A percentile compares a stretch with the other conserved stretches of the same genome.
phyloP scores from a whole-genome alignment of 2,113 vertebrate genomes.

The Syngnathus typhle region DNA sequence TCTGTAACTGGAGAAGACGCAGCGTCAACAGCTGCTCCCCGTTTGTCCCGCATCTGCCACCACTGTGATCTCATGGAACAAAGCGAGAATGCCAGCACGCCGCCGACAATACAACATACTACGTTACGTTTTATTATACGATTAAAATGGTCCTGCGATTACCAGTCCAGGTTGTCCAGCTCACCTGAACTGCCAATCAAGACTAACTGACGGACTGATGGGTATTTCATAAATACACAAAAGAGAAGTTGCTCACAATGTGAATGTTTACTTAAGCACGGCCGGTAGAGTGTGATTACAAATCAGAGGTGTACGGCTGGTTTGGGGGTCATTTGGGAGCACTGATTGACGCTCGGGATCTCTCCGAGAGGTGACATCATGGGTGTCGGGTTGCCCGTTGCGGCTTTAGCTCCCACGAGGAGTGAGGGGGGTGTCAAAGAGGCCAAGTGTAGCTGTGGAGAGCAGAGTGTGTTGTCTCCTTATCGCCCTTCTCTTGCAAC shows the following conservation, averaged over 20 bases:
- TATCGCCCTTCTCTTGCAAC: background rate
- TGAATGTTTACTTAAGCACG: background rate
- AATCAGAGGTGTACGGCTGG: background rate
- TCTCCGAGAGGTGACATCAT: background rate
- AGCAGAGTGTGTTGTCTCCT: background rate
- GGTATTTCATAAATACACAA: too few species aligned
- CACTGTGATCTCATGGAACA: conserved; percentile 68
- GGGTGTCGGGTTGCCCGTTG: background rate
- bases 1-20: conserved; percentile 63
- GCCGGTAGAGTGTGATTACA: background rate
- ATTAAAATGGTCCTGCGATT: background rate
- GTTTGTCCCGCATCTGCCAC: conserved; percentile 68
- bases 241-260: background rate
- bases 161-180: background rate
- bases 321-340: background rate
- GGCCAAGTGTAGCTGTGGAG: background rate
- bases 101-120: conserved; percentile 14
- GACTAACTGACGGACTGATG: too few species aligned
- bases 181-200: background rate
- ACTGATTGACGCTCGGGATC: background rate
- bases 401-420: background rate
- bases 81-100: conserved; percentile 67
- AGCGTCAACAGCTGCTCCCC: conserved; percentile 66
- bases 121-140: background rate
- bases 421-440: background rate